Percentiles rank a stretch among this genome's conserved stretches.
phyloP scores from a whole-genome alignment of 2,888 invertebrate species.

The Tachina lurida region DNA sequence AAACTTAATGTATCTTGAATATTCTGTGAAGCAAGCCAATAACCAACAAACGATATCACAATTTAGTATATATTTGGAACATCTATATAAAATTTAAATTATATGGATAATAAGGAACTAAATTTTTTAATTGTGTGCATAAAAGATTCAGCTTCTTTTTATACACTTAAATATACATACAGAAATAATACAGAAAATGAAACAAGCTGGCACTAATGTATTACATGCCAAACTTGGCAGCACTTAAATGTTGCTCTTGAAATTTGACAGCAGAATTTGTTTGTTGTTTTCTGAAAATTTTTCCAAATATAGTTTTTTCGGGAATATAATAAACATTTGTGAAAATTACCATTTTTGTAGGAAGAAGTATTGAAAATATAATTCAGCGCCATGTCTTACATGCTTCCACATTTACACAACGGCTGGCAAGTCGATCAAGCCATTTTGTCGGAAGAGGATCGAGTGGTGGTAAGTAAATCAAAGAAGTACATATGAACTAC shows the following conservation, averaged over 20 bases:
- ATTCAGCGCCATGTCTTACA: constrained; percentile 94
- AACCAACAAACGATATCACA: neutral
- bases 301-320: neutral
- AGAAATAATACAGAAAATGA: no score
- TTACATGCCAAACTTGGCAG: constrained; percentile 39
- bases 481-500: no score
- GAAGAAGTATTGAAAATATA: constrained; percentile 51
- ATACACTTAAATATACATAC: no score
- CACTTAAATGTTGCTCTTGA: constrained; percentile 21
- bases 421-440: constrained; percentile 99
- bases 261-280: constrained; percentile 50
- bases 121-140: no score
- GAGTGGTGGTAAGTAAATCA: constrained; percentile 93
- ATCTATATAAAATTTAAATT: neutral
- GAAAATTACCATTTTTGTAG: neutral
- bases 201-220: neutral
- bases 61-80: neutral
- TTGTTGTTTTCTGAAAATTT: constrained; percentile 19
- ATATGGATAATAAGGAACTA: no score
- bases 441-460: constrained; percentile 98
- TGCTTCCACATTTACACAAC: constrained; percentile 99
- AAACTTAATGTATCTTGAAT: no score
- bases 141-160: no score
- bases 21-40: no score
- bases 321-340: neutral